phyloP scores from a whole-genome alignment of 1,140 invertebrate genomes.

The Bilobella aurantiaca region DNA sequence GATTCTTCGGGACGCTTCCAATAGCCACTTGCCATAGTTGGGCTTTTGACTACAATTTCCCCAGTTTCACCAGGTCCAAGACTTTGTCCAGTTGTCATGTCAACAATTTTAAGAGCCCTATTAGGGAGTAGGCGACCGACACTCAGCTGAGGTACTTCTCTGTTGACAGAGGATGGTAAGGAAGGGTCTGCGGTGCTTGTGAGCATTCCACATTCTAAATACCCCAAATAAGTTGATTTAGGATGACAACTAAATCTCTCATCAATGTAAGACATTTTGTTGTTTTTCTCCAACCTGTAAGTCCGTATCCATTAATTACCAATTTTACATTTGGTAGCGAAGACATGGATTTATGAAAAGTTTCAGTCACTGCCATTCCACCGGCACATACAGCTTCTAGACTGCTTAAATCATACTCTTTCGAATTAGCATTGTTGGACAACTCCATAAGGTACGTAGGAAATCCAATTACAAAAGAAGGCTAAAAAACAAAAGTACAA shows the following conservation, averaged over 20 bases:
- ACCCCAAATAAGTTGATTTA: too few species aligned
- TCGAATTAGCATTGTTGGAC: conserved; percentile 25
- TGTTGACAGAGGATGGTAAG: not conserved
- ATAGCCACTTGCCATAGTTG: conserved; percentile 56
- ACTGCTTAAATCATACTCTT: conserved; percentile 23
- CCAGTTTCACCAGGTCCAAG: conserved; percentile 52
- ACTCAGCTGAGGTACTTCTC: conserved; percentile 19
- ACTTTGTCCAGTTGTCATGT: conserved; percentile 50
- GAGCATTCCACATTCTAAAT: conserved; percentile 30
- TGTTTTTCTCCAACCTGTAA: too few species aligned
- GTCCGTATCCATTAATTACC: conserved; percentile 32
- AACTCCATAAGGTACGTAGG: conserved; percentile 23
- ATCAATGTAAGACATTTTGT: too few species aligned
- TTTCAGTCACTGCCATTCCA: conserved; percentile 27
- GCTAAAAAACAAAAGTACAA: conserved; percentile 8
- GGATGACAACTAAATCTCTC: too few species aligned
- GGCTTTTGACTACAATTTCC: conserved; percentile 59
- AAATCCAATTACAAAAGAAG: conserved; percentile 30
- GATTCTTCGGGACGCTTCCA: conserved; percentile 40
- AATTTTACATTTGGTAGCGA: conserved; percentile 26
- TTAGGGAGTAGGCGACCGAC: conserved; percentile 29
- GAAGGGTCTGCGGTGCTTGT: conserved; percentile 28
- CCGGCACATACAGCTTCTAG: conserved; percentile 23
- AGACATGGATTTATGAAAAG: conserved; percentile 26
- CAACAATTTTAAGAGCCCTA: conserved; percentile 43